A percentile compares a stretch with the other conserved stretches of the same genome.
Conservation (phyloP, 2,888 invertebrate species). For the Chloromyia formosa region DNA sequence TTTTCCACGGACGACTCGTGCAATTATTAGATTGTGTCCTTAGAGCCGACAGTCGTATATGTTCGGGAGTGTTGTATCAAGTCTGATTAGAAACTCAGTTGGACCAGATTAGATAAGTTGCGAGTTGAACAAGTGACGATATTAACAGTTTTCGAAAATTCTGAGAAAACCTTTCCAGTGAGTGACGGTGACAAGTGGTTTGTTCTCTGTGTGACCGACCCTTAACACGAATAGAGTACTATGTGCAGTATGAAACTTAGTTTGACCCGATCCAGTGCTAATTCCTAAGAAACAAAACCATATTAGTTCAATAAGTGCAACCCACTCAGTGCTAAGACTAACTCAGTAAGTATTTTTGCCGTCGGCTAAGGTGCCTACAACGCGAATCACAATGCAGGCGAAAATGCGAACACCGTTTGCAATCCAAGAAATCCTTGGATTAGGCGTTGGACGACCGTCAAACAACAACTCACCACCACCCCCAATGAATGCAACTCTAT, state of each 20-base stretch:
- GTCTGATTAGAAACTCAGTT: constrained; percentile 24
- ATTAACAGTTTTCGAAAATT: neutral
- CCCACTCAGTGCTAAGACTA: neutral
- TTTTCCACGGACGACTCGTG: constrained; percentile 12
- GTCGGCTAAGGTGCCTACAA: constrained; percentile 12
- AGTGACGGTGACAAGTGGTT: neutral
- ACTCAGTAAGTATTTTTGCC: neutral
- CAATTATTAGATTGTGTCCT: constrained; percentile 35
- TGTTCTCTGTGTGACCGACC: neutral
- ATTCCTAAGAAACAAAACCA: neutral
- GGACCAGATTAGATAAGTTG: neutral
- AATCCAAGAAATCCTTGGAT: constrained; percentile 62
- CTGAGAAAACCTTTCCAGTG: neutral
- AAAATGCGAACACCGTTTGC: constrained; percentile 64
- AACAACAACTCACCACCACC: constrained; percentile 51
- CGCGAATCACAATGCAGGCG: constrained; percentile 58
- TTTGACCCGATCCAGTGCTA: neutral
- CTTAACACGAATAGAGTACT: neutral
- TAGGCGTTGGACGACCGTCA: constrained; percentile 57
- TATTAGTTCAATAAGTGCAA: neutral
- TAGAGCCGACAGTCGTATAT: neutral
- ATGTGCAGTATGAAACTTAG: neutral
- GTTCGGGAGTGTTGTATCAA: neutral
- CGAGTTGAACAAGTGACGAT: neutral
- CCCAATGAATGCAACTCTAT: constrained; percentile 49